These are phyloP conservation scores for Haliclona indistincta DNA, from an alignment of 37 sponge, comb jelly and placozoan genomes.

Conservation along the genomic window DNA sequence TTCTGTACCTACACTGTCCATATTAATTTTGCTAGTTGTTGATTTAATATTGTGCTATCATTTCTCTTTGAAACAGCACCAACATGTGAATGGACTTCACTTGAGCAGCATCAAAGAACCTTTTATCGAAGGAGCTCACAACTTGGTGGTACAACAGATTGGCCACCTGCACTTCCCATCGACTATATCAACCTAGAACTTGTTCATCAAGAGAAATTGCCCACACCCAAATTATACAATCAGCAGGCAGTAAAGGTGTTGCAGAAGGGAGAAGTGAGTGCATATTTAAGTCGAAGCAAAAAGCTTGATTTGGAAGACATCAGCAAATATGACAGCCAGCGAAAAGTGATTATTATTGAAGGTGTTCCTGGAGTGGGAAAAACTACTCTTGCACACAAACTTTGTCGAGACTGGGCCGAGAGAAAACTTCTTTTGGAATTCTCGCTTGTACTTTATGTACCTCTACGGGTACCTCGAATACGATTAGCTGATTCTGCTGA, in stretches of 20 bases:
- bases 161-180: conserved; percentile 20
- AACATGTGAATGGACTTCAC: too few relatives aligned
- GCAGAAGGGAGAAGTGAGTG: background rate
- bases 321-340: background rate
- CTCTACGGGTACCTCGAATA: conserved; percentile 7
- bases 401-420: conserved; percentile 26
- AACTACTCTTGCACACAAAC: conserved; percentile 22
- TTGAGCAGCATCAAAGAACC: background rate
- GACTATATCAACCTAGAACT: conserved; percentile 25
- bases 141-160: background rate
- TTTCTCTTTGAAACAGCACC: too few relatives aligned
- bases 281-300: background rate
- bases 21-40: too few relatives aligned
- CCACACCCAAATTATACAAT: too few relatives aligned
- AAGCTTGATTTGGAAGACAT: conserved; percentile 10
- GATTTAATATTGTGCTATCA: too few relatives aligned
- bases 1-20: too few relatives aligned
- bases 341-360: conserved; percentile 33
- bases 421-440: background rate
- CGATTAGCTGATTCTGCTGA: conserved; percentile 14
- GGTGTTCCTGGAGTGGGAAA: conserved; percentile 35
- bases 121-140: background rate
- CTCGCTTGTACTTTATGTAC: conserved; percentile 11
- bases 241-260: background rate
- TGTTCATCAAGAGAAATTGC: background rate